Evolutionary conservation across 2,888 invertebrate species (phyloP), one percentile per base, ranked within the genome.

Genomic region (Cerastis rubricosa): DNA sequence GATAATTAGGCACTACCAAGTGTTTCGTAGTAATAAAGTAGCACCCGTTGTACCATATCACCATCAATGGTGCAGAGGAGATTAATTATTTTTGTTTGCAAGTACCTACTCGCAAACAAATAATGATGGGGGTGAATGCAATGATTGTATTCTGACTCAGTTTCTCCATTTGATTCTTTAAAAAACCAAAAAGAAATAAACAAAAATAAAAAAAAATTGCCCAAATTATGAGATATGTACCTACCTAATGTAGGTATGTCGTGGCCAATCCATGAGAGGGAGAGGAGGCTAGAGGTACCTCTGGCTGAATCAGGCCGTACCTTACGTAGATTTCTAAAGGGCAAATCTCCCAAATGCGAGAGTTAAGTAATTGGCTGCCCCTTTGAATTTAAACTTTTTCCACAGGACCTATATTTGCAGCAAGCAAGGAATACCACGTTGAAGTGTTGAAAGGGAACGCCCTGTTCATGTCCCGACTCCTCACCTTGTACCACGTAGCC

Each of bases 391-490:
- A 45, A 14, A 11, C n/a, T 43, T 43, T 61, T 49, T 40, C 51
- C 29, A 14, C 71, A 95, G 95, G 93, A 17, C 84, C 92, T 1
- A 69, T 86, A 35, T 96, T 95, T 78, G 90, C 92, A 17, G 81
- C 94, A 45, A 89, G 85, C 40, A 92, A 90, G 40, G 59, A 78
- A 0, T 87, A 91, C 64, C 95, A 95, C 65, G 90, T 89, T 22
- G 66, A 87, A 19, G 82, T 93, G 43, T 86, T 95, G 85, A 92
- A 90, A 73, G 35, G 72, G 0, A 94, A 94, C 68, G 94, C 93
- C 9, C 29, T 84, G 3, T 77, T 87, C 1, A 95, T 95, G 95
- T 89, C 86, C 17, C 89, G 91, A 0, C 86, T 96, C 1, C 87
- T 94, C 8, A 90, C 74, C 25, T 29, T 94, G 25, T 94, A 94